A percentile compares a stretch with the other conserved stretches of the same genome.
Evolutionary conservation across 2,888 invertebrate genomes (phyloP).

Genomic region (Drosophila peninsularis): DNA sequence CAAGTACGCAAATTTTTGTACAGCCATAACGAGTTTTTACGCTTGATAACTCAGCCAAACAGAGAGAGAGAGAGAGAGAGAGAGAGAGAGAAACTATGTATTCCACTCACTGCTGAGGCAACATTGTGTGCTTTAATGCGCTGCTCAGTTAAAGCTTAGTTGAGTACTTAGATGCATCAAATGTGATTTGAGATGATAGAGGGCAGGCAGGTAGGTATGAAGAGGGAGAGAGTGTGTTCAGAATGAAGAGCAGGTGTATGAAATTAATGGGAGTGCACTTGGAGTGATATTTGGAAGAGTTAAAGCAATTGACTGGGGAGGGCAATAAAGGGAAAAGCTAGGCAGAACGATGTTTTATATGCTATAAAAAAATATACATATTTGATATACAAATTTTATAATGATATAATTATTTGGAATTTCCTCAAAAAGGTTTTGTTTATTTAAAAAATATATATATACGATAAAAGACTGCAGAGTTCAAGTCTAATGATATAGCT

Average conservation of each 20-base stretch:
- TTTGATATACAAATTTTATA: neutral
- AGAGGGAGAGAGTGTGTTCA: neutral
- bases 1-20: slow-evolving; percentile 43
- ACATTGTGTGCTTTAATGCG: slow-evolving; percentile 39
- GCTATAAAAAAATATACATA: neutral
- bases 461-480: no score
- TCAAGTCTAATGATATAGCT: no score
- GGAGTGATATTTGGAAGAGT: neutral
- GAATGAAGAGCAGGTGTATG: neutral
- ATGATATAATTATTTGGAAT: neutral
- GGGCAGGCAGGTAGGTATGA: neutral
- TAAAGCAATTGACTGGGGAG: neutral
- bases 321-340: neutral
- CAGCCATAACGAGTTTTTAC: slow-evolving; percentile 48
- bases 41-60: slow-evolving; percentile 59
- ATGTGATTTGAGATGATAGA: slow-evolving; percentile 11
- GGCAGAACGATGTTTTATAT: neutral
- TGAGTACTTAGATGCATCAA: slow-evolving; percentile 14
- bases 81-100: slow-evolving; percentile 21
- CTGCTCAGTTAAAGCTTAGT: slow-evolving; percentile 13
- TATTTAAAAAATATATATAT: no score
- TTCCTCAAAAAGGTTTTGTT: neutral
- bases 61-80: slow-evolving; percentile 6
- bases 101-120: slow-evolving; percentile 13
- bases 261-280: neutral